Percentiles rank a stretch among this genome's conserved stretches.
These are phyloP conservation scores for Octopus sinensis DNA, from an alignment of 1,140 invertebrate genomes.

Conservation along the genomic window DNA sequence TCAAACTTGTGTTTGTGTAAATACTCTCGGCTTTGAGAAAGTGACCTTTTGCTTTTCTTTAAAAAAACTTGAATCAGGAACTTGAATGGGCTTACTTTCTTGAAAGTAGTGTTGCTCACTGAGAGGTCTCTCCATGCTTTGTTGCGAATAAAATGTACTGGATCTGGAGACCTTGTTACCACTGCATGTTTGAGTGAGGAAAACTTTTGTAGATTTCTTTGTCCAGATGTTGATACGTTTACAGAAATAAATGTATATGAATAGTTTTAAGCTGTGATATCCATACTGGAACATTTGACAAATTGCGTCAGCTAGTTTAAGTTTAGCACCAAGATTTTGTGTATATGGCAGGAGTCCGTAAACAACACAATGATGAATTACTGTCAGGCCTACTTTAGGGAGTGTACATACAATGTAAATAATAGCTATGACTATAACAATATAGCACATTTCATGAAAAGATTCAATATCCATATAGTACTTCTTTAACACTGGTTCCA, in stretches of 20 bases:
- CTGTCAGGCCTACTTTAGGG: conserved; percentile 14
- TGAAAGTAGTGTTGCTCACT: background rate
- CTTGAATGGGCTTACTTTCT: conserved; percentile 1
- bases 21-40: background rate
- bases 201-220: background rate
- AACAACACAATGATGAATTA: conserved; percentile 16
- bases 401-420: conserved; percentile 20
- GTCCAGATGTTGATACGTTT: background rate
- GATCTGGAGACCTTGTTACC: background rate
- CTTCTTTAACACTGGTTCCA: conserved; percentile 34
- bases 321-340: background rate
- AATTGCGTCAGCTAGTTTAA: conserved; percentile 3
- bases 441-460: conserved; percentile 34
- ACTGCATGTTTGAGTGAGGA: conserved; percentile 1
- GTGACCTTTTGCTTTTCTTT: background rate
- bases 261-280: conserved; percentile 2
- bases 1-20: background rate
- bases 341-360: background rate
- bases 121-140: background rate
- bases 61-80: background rate
- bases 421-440: conserved; percentile 29
- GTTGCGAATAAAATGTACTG: background rate
- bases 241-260: background rate
- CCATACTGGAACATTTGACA: conserved; percentile 1
- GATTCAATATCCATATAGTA: conserved; percentile 46